Percentiles rank a stretch among this genome's conserved stretches.
These are phyloP conservation scores for Sphenopsis melanotis DNA, from an alignment of 2,797 vertebrate genomes.

Conservation along the genomic window DNA sequence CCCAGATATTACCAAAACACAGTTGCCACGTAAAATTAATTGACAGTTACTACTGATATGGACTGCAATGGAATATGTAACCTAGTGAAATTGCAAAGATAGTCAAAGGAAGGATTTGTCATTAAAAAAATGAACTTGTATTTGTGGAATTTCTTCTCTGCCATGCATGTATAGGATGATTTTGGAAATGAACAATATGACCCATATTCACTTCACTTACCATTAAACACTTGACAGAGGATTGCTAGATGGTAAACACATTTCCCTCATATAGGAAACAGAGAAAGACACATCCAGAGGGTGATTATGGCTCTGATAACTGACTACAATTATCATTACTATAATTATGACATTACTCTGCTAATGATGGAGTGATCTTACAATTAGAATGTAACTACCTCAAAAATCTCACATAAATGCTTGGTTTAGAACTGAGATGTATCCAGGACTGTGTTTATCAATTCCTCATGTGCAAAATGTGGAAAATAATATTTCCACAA, in stretches of 20 bases:
- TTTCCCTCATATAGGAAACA: neutral
- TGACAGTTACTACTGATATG: neutral
- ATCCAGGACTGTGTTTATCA: neutral
- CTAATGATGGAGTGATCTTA: neutral
- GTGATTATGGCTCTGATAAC: neutral
- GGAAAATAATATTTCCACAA: neutral
- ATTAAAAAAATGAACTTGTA: neutral
- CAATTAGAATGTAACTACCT: neutral
- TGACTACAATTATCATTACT: neutral
- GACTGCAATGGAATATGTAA: neutral
- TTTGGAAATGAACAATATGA: neutral
- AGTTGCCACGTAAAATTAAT: neutral
- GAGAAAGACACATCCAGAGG: neutral
- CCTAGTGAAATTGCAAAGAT: neutral
- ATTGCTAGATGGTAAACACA: neutral
- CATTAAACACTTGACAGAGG: neutral
- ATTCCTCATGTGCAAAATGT: neutral
- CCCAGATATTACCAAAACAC: neutral
- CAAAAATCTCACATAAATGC: neutral
- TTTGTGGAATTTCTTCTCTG: neutral
- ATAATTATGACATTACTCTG: neutral
- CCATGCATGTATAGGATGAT: neutral
- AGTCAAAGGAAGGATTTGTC: neutral
- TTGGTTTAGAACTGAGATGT: neutral
- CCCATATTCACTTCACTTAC: neutral